These are phyloP conservation scores for Patagioenas fasciata DNA, from an alignment of 2,113 vertebrate genomes.

Conservation along the genomic window DNA sequence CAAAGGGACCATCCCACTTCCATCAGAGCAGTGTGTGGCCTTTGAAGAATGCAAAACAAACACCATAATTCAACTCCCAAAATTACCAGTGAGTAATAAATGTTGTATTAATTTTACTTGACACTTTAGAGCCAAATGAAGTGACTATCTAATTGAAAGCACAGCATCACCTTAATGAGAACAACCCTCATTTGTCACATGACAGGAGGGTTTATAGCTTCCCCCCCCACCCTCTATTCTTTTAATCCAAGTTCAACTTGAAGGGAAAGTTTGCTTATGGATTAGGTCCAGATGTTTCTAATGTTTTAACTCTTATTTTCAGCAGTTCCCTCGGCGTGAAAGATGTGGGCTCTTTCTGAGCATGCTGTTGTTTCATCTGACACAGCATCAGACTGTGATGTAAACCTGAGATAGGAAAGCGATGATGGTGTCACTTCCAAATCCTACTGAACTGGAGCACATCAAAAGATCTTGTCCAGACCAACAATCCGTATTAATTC, in stretches of 20 bases:
- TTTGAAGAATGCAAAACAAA: neutral
- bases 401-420: neutral
- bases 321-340: neutral
- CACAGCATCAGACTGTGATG: neutral
- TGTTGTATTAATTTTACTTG: neutral
- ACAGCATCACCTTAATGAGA: conserved; percentile 42
- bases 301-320: neutral
- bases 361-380: neutral
- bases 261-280: conserved; percentile 23
- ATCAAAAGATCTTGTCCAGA: neutral
- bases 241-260: conserved; percentile 16
- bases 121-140: neutral
- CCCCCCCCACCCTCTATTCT: neutral
- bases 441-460: neutral
- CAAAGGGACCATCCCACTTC: neutral
- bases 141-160: conserved; percentile 42
- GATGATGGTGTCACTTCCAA: neutral
- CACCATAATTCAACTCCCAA: neutral
- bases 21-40: neutral
- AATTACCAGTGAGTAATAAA: neutral
- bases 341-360: neutral
- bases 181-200: conserved; percentile 19
- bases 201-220: neutral
- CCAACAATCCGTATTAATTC: neutral
- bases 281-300: conserved; percentile 34